Base-by-base conservation (phyloP, 1,140 invertebrate genomes). In the Plutomurus gul region DNA sequence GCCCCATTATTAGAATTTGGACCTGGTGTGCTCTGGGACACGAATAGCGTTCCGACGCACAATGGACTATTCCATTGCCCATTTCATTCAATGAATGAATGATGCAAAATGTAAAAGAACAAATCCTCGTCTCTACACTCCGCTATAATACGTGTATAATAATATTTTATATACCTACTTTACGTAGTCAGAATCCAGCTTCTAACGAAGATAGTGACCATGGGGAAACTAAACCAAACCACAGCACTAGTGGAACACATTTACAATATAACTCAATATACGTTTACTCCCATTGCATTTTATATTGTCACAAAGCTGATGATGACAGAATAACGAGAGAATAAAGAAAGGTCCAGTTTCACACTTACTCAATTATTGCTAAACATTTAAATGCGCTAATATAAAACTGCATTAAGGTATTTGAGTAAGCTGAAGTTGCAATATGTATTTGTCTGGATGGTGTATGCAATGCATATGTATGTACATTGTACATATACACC, bases 1-100 rank as follows among this genome's bases (percentile, higher is more conserved):
- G 56, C 56, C 56, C 56, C 56, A 65, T 65, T 65, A 65, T 65
- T 65, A 65, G 56, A 65, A 65, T 65, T 65, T 65, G 56, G 56
- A 65, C 56, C 56, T 65, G 56, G 56, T 65, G 56, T 65, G 56
- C 56, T 65, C 25, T 33, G 56, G 56, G 56, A 65, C 56, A 65
- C 56, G 56, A 65, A 65, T 33, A 16, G 13, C 30, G 27, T 30
- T 60, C 27, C 51, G 51, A 30, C 51, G 30, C 56, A 65, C 56
- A 65, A 65, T 65, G 56, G 27, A 16, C 27, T n/a, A 49, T 49
- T 49, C 46, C 20, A 20, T 49, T 49, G 18, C 46, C 46, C 30
- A 65, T 65, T 65, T 65, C 25, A 65, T 65, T 65, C 56, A 65
- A 65, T 33, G 56, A 33, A 65, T n/a, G 56, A 65, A 65, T 36